phyloP scores from a whole-genome alignment of 2,113 vertebrate genomes.

The Chaetops frenatus region DNA sequence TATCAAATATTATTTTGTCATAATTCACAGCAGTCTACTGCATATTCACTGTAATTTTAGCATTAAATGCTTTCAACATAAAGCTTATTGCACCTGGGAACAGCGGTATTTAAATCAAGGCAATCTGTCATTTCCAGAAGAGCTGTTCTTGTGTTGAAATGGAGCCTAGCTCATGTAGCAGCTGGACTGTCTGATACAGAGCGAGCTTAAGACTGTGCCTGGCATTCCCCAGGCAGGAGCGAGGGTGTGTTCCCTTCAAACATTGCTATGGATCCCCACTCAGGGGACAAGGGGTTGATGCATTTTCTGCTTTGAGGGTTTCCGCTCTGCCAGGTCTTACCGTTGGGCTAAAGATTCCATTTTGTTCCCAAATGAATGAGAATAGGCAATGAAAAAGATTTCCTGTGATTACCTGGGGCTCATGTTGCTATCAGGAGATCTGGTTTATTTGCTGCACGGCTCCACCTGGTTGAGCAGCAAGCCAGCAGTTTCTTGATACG shows the following conservation, averaged over 20 bases:
- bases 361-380: background rate
- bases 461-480: background rate
- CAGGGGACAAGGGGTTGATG: background rate
- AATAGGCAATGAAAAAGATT: background rate
- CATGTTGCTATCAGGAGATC: background rate
- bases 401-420: background rate
- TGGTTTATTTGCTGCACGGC: rapidly evolving
- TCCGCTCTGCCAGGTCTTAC: background rate
- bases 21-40: background rate
- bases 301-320: background rate
- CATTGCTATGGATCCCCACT: background rate
- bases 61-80: background rate
- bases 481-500: background rate
- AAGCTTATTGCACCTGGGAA: background rate
- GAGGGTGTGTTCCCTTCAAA: background rate
- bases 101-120: background rate
- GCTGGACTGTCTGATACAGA: background rate
- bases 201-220: background rate
- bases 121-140: background rate
- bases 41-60: background rate
- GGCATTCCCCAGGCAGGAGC: background rate
- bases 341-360: background rate
- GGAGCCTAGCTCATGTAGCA: background rate
- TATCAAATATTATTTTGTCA: background rate
- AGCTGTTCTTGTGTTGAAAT: background rate